Conservation (phyloP, 2,113 vertebrate genomes). For the Australoheros scitulus region DNA sequence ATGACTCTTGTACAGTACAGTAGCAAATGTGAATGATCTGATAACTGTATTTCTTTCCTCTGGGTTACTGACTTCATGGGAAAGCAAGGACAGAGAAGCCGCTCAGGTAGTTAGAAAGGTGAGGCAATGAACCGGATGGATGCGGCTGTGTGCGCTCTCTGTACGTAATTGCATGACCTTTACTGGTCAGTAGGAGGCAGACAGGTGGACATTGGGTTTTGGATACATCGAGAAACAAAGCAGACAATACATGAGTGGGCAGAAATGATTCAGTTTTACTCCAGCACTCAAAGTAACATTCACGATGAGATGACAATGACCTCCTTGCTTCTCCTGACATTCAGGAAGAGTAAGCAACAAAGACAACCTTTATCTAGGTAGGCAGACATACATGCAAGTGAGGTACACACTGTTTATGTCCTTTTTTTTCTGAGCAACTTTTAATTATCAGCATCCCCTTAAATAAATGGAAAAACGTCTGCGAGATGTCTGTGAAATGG, state of each 20-base stretch:
- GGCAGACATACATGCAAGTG: not conserved
- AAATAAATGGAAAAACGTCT: not conserved
- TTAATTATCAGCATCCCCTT: not conserved
- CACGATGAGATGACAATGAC: constrained; percentile 2
- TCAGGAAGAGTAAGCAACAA: not conserved
- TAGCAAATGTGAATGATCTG: not conserved
- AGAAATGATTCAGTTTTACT: not conserved
- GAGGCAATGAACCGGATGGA: not conserved
- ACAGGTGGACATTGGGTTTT: not conserved
- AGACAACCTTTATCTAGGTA: not conserved
- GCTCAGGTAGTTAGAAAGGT: not conserved
- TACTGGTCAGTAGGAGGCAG: not conserved
- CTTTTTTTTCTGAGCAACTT: not conserved
- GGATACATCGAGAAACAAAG: not conserved
- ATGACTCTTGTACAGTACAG: not conserved
- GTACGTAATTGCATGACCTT: not conserved
- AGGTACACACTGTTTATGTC: not conserved
- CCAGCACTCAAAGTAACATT: not conserved
- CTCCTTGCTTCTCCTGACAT: constrained; percentile 17
- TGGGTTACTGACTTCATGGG: not conserved
- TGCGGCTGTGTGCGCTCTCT: not conserved
- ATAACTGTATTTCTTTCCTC: not conserved
- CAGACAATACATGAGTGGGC: not conserved
- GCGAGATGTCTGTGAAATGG: not conserved
- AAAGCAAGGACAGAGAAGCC: not conserved